Evolutionary conservation across 2,797 vertebrate species (phyloP), one percentile per base, ranked within the genome.

Genomic region (Lacerta bilineata): DNA sequence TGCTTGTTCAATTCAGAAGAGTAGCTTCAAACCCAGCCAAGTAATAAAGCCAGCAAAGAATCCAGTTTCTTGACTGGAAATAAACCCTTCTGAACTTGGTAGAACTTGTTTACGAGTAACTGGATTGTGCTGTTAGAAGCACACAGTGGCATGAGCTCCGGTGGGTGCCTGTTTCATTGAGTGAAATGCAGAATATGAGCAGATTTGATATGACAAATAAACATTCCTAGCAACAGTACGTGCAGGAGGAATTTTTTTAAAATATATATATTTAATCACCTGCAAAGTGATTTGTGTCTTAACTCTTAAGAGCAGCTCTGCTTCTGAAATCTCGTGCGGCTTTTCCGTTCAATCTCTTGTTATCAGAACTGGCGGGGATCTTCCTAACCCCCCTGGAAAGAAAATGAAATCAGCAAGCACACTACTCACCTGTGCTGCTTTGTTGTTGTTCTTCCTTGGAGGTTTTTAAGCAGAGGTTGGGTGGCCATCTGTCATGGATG

Each of bases 381-480:
- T 59, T 66, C 69, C 41, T 41, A 72, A 91, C 90, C 76, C 84
- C 11, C 88, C 69, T 68, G 61, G 50, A 88, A 84, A 41, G 27
- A 41, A 72, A 79, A 27, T 0, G 59, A 55, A 90, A 79, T 46
- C 79, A 88, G 50, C 71, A 90, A 89, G 88, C 89, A 74, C 33
- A 25, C 59, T 88, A 46, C 89, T 90, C 91, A 90, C 86, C 91
- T 94, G 41, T 77, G 85, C 87, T 82, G 69, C 92, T 93, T 72
- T 72, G 66, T 83, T 90, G 71, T 83, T 89, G 85, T 89, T 87
- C 88, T 77, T 93, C 94, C 90, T 88, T 55, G 50, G 50, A 55
- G 50, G 50, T 55, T 55, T 55, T 55, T 55, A 55, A 55, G 50
- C 50, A 55, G 50, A 55, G 50, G 13, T 55, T 55, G 50, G 50